Conservation (phyloP, 2,888 invertebrate species). For the Oscheius sp. region DNA sequence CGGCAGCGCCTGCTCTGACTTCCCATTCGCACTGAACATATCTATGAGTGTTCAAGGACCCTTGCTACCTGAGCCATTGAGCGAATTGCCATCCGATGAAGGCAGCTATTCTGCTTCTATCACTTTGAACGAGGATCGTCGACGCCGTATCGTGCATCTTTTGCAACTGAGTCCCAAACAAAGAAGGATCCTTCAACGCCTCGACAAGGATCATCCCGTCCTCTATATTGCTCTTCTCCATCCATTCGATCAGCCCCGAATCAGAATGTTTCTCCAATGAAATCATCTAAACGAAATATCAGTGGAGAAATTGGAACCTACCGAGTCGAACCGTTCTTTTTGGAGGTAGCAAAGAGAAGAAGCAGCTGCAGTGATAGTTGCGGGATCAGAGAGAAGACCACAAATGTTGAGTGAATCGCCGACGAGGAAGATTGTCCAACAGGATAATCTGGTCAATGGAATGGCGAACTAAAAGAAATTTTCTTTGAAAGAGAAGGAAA, state of each 20-base stretch:
- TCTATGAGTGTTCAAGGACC: background rate
- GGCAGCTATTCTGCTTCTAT: conserved; percentile 5
- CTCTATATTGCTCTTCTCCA: conserved; percentile 12
- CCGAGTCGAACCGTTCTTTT: conserved; percentile 28
- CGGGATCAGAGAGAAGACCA: conserved; percentile 24
- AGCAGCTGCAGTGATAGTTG: conserved; percentile 14
- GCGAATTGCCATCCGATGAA: conserved; percentile 21
- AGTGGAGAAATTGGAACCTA: background rate
- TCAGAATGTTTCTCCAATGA: background rate
- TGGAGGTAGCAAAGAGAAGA: conserved; percentile 8
- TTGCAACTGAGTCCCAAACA: conserved; percentile 12
- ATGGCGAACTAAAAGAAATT: conserved; percentile 1
- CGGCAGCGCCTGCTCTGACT: conserved; percentile 31
- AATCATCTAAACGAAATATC: background rate
- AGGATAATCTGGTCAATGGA: conserved; percentile 12
- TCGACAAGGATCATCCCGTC: conserved; percentile 25
- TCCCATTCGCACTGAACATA: conserved; percentile 1
- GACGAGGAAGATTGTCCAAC: conserved; percentile 27
- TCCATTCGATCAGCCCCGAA: conserved; percentile 13
- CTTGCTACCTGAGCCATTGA: conserved; percentile 16
- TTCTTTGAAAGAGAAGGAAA: background rate
- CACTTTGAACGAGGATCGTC: conserved; percentile 22
- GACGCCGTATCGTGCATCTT: conserved; percentile 29
- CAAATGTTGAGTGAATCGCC: conserved; percentile 25
- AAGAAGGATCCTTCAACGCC: background rate